A percentile compares a stretch with the other conserved stretches of the same genome.
Conservation (phyloP, 2,888 invertebrate species). For the Nudaria mundana region DNA sequence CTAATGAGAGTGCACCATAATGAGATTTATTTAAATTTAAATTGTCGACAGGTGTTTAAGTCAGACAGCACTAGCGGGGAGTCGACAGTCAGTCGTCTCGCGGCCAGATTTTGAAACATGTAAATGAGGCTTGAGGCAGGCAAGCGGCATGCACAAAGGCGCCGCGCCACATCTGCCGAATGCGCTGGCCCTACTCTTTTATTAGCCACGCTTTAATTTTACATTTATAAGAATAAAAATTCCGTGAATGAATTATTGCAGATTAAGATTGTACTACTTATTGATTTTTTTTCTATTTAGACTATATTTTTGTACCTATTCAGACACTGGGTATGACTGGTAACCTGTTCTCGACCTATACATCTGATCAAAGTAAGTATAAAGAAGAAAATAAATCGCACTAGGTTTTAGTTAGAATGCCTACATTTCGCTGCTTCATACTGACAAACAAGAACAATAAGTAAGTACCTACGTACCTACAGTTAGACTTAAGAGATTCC, state of each 20-base stretch:
- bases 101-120: conserved; percentile 71
- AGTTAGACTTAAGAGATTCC: no score
- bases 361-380: no score
- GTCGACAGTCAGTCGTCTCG: conserved; percentile 46
- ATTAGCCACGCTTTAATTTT: conserved; percentile 60
- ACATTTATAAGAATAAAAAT: conserved; percentile 44
- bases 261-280: conserved; percentile 28
- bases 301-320: no score
- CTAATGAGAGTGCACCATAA: conserved; percentile 12
- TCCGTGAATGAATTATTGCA: conserved; percentile 43
- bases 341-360: no score
- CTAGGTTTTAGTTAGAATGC: no score
- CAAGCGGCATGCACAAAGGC: conserved; percentile 53
- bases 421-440: no score
- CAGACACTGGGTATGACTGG: no score
- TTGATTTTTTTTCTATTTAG: conserved; percentile 3
- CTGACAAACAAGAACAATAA: no score
- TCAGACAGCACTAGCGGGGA: conserved; percentile 49
- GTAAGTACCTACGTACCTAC: no score
- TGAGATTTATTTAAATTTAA: conserved; percentile 29
- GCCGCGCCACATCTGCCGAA: conserved; percentile 47
- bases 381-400: no score
- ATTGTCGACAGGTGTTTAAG: conserved; percentile 46
- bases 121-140: conserved; percentile 63
- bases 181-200: conserved; percentile 55